phyloP scores from a whole-genome alignment of 2,888 invertebrate genomes.

The Dromius quadrimaculatus region DNA sequence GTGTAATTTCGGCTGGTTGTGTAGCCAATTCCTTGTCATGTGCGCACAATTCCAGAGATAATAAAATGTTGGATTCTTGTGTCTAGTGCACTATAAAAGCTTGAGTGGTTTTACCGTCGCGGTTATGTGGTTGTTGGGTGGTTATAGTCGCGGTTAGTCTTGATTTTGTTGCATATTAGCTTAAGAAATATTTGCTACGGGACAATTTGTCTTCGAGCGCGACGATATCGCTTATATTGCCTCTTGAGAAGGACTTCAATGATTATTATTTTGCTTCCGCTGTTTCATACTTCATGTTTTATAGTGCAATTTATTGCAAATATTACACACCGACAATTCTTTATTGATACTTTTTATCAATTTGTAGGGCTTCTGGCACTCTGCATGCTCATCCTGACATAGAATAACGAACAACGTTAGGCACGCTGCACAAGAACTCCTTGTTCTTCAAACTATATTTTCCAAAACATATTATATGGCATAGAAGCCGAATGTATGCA shows the following conservation, averaged over 20 bases:
- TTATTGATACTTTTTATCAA: too few relatives aligned
- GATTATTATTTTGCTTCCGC: too few relatives aligned
- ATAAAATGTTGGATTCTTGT: constrained; percentile 27
- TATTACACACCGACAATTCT: too few relatives aligned
- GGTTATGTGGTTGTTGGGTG: not conserved
- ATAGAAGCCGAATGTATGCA: too few relatives aligned
- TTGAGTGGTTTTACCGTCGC: constrained; percentile 11
- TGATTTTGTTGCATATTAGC: constrained; percentile 30
- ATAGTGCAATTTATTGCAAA: too few relatives aligned
- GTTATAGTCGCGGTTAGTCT: constrained; percentile 17
- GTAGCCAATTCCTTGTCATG: constrained; percentile 15
- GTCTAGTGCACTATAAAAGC: constrained; percentile 22
- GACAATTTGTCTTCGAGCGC: constrained; percentile 3
- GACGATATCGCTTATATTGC: not conserved
- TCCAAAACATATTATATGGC: too few relatives aligned
- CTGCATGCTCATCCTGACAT: too few relatives aligned
- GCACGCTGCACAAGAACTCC: too few relatives aligned
- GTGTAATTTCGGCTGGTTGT: constrained; percentile 4
- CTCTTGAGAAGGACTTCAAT: constrained; percentile 17
- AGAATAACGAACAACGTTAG: too few relatives aligned
- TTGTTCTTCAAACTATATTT: too few relatives aligned
- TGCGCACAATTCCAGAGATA: constrained; percentile 12
- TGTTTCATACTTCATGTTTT: too few relatives aligned
- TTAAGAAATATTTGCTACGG: not conserved
- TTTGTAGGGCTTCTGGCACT: too few relatives aligned